These are phyloP conservation scores for Sebastes itinus DNA, from an alignment of 2,797 vertebrate genomes.

Conservation along the genomic window DNA sequence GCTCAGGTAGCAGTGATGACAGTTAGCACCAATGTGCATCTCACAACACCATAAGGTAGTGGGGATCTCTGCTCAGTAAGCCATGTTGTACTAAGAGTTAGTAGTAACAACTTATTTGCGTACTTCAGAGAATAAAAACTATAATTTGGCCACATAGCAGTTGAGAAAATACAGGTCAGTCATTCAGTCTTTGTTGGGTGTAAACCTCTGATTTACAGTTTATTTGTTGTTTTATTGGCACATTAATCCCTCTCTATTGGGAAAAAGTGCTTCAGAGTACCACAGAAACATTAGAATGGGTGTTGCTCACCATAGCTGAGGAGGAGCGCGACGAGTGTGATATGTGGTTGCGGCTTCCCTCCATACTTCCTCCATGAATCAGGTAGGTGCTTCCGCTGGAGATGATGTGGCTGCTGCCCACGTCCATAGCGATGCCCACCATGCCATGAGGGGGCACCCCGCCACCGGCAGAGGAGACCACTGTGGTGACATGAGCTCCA, in stretches of 20 bases:
- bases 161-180: not conserved
- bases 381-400: conserved; percentile 94
- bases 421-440: conserved; percentile 98
- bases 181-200: not conserved
- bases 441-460: conserved; percentile 90
- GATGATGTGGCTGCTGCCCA: conserved; percentile 92
- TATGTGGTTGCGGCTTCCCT: conserved; percentile 90
- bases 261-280: not conserved
- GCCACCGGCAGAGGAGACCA: conserved; percentile 90
- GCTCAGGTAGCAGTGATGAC: conserved; percentile 31
- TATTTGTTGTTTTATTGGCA: not conserved
- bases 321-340: conserved; percentile 95
- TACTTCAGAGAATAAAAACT: not conserved
- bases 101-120: not conserved
- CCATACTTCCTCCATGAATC: conserved; percentile 93
- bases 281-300: not conserved
- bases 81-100: not conserved
- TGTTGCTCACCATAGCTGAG: conserved; percentile 92
- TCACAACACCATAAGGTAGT: not conserved
- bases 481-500: conserved; percentile 91
- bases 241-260: not conserved
- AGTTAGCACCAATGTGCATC: not conserved
- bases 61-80: not conserved
- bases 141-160: not conserved
- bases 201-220: not conserved